Conservation (phyloP, 2,797 vertebrate species). For the Denticeps clupeoides region DNA sequence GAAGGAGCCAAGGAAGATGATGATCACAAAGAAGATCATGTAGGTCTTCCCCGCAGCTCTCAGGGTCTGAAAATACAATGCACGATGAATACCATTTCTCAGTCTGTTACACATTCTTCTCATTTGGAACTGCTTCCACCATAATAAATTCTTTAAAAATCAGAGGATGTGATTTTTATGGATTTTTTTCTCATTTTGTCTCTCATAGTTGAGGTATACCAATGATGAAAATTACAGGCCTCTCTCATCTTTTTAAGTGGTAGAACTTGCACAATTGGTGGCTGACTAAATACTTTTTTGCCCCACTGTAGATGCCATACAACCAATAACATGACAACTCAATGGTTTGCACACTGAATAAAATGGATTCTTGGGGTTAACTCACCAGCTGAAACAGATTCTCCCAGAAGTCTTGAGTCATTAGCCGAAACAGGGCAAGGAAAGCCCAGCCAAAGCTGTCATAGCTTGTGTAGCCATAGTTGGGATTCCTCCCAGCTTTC, state of each 20-base stretch:
- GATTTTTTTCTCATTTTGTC: too few relatives aligned
- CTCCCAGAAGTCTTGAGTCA: conserved; percentile 96
- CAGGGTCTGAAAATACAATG: conserved; percentile 63
- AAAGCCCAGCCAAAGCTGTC: conserved; percentile 89
- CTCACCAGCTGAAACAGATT: conserved; percentile 84
- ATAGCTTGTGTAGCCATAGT: conserved; percentile 90
- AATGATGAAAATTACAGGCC: too few relatives aligned
- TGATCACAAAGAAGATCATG: conserved; percentile 89
- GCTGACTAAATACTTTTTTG: too few relatives aligned
- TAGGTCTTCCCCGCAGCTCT: conserved; percentile 87
- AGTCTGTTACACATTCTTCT: too few relatives aligned
- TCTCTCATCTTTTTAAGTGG: too few relatives aligned
- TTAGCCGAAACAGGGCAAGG: conserved; percentile 85
- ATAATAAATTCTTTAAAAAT: too few relatives aligned
- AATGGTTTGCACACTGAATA: not conserved
- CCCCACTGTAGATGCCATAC: too few relatives aligned
- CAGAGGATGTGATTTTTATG: too few relatives aligned
- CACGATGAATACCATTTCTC: too few relatives aligned
- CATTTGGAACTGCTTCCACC: too few relatives aligned
- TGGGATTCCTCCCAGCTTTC: conserved; percentile 78
- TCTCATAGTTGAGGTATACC: too few relatives aligned
- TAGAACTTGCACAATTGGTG: too few relatives aligned
- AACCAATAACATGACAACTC: not conserved
- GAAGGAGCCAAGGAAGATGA: conserved; percentile 93
- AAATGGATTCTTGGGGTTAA: not conserved